Evolutionary conservation across 2,797 vertebrate species (phyloP).

Genomic region (Moxostoma hubbsi): DNA sequence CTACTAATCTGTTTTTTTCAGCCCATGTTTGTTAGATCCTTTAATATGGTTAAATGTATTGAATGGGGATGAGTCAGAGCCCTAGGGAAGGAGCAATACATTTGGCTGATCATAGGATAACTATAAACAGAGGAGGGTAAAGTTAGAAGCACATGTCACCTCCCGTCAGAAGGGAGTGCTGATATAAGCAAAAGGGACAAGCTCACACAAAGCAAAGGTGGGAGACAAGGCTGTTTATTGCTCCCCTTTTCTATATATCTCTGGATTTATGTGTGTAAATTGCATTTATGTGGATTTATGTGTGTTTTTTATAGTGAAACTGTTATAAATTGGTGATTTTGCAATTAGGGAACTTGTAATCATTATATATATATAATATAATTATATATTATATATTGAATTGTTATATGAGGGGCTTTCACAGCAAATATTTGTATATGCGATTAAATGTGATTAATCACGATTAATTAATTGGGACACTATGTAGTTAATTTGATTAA

Average conservation of each 20-base stretch:
- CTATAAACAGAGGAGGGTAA: conserved; percentile 48
- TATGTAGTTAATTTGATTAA: too few relatives aligned
- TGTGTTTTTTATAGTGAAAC: background rate
- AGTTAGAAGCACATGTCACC: conserved; percentile 36
- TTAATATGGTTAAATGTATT: conserved; percentile 38
- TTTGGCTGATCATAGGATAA: conserved; percentile 46
- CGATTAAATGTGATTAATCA: too few relatives aligned
- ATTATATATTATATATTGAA: too few relatives aligned
- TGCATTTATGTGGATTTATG: too few relatives aligned
- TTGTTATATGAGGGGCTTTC: too few relatives aligned
- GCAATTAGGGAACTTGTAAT: too few relatives aligned
- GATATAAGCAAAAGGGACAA: conserved; percentile 35
- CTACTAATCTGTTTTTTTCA: conserved; percentile 2
- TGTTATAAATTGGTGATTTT: background rate
- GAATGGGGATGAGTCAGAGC: conserved; percentile 39
- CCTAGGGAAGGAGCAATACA: conserved; percentile 23
- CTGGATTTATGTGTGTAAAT: background rate
- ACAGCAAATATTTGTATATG: too few relatives aligned
- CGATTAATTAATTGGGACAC: too few relatives aligned
- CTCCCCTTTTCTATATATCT: conserved; percentile 12
- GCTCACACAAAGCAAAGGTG: conserved; percentile 25
- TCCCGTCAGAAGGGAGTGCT: conserved; percentile 34
- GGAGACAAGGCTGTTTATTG: conserved; percentile 21
- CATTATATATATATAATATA: too few relatives aligned
- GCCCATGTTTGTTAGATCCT: conserved; percentile 35